A percentile compares a stretch with the other conserved stretches of the same genome.
These are phyloP conservation scores for Saccostrea cuccullata DNA, from an alignment of 1,140 invertebrate genomes.

Conservation along the genomic window DNA sequence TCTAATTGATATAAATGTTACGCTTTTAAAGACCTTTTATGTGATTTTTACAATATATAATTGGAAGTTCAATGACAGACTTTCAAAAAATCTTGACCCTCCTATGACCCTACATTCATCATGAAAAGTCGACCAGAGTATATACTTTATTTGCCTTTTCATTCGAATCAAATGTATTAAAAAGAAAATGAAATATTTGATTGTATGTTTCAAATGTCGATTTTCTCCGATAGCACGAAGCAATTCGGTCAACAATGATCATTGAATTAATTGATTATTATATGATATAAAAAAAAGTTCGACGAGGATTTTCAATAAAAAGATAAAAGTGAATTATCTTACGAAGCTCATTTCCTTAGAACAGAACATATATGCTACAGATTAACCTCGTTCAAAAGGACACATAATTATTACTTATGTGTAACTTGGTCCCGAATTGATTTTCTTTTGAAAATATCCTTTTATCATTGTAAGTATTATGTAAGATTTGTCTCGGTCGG, in stretches of 20 bases:
- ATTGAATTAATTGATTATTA: background rate
- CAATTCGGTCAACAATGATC: background rate
- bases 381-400: background rate
- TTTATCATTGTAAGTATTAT: background rate
- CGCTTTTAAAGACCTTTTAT: background rate
- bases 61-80: background rate
- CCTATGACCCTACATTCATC: background rate
- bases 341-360: background rate
- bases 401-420: background rate
- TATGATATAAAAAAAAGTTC: background rate
- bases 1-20: conserved; percentile 15
- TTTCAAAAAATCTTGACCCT: conserved; percentile 15
- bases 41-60: background rate
- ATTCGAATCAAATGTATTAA: conserved; percentile 14
- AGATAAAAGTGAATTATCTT: background rate
- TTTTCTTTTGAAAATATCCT: background rate
- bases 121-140: background rate
- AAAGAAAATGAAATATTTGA: conserved; percentile 14
- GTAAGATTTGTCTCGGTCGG: background rate
- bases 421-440: background rate
- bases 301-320: background rate
- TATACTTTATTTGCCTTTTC: background rate
- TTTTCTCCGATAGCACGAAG: background rate
- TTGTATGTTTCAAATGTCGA: conserved; percentile 4
- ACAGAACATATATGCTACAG: background rate